phyloP scores from a whole-genome alignment of 1,140 invertebrate genomes.

The Pseudomyrmex gracilis region DNA sequence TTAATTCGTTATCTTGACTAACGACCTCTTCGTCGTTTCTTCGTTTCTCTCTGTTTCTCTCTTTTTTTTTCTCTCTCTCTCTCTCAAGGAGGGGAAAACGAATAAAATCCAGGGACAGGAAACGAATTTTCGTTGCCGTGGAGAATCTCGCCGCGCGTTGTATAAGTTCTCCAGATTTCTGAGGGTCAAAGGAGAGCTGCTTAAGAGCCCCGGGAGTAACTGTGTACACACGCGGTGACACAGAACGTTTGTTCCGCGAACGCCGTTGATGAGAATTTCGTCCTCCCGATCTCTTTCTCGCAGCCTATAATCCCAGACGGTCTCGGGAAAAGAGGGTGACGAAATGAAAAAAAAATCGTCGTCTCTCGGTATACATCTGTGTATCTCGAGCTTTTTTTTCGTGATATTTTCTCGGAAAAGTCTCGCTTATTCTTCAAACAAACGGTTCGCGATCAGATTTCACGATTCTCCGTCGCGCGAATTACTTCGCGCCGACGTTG shows the following conservation, averaged over 20 bases:
- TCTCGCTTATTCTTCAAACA: no score
- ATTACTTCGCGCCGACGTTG: no score
- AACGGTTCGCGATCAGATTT: no score
- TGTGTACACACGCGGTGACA: constrained; percentile 30
- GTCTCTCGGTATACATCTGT: no score
- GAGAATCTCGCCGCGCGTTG: constrained; percentile 19
- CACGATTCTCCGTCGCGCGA: no score
- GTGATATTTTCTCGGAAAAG: no score
- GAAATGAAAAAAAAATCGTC: constrained; percentile 13
- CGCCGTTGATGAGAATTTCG: constrained; percentile 54
- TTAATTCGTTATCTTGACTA: constrained; percentile 74
- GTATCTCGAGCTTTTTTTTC: no score
- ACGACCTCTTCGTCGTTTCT: constrained; percentile 55
- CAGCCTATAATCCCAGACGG: not conserved
- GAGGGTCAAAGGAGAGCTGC: constrained; percentile 47
- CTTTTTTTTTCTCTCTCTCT: no score
- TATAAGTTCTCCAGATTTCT: constrained; percentile 41
- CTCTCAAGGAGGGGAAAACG: not conserved
- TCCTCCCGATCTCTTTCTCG: not conserved
- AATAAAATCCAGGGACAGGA: constrained; percentile 14
- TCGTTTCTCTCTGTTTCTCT: not conserved
- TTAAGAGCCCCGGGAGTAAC: constrained; percentile 35
- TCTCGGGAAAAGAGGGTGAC: constrained; percentile 3
- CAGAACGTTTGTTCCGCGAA: constrained; percentile 3
- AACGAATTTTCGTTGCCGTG: constrained; percentile 43